Base-by-base conservation (phyloP, 2,797 vertebrate genomes). In the Apogon hyalosoma region DNA sequence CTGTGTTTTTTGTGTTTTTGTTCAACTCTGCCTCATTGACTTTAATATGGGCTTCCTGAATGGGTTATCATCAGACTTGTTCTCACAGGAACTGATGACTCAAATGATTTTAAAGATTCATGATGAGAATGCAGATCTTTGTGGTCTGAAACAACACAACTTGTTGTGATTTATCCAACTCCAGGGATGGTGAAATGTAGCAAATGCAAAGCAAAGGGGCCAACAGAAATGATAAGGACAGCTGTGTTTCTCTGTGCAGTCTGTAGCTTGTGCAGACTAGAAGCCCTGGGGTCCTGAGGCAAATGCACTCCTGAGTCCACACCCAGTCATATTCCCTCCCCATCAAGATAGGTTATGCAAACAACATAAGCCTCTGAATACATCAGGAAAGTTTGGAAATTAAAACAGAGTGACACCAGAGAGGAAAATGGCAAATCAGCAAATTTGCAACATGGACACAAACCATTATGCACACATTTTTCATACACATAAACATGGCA, bases 11-110 rank as follows among this genome's bases (percentile, higher is more conserved):
- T 66, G 46, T 81, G 75, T 83, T 87, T 90, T 86, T 77, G 42
- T 84, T 88, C 85, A 63, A 66, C 78, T 88, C 81, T 91, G 90
- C 90, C 85, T 91, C 91, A 88, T 88, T 91, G 90, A 90, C 76
- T 91, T 82, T 75, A 88, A 90, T 92, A 90, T 89, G 87, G 90
- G 87, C 88, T 93, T 92, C 90, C 89, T 91, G 88, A 90, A 88
- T 83, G 74, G 68, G 84, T 87, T 89, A 90, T 89, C 88, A 87
- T 71, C 85, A 84, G 87, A 92, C 93, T 90, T 93, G 93, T 94
- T 93, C 89, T 81, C 91, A 92, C 93, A 93, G 75, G 93, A 93
- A 82, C 83, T 46, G 77, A 87, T 89, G 88, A 89, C 84, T 91
- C 86, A 83, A 89, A 83, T 78, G 58, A 89, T 86, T 83, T 88